Base-by-base conservation (phyloP, 2,113 vertebrate species). In the Austrofundulus limnaeus region DNA sequence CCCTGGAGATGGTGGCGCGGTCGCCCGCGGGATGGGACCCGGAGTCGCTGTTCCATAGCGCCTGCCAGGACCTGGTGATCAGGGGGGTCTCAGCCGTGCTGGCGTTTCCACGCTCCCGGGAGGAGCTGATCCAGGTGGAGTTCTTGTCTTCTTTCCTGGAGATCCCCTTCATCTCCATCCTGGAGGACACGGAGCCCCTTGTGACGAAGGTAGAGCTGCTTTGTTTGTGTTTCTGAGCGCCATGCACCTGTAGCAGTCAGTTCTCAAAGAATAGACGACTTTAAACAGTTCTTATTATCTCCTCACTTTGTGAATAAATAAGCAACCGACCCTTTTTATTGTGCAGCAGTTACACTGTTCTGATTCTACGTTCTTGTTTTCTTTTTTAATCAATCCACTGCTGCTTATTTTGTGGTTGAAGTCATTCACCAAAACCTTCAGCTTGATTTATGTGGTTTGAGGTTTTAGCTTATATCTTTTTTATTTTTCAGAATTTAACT, bases 71-170 rank as follows among this genome's bases (percentile, higher is more conserved):
- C 34, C 86, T 98, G 87, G 93, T 88, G 70, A 92, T 89, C 51
- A 92, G 93, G 11, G 95, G 94, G 45, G 94, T 95, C 76, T 92
- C 92, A 11, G 94, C 94, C 1, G 84, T 95, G 73, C 85, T 96
- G 42, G 95, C 95, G 7, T 95, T 98, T 82, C 94, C 96, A 10
- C 94, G 94, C 66, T 93, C 92, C 75, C 91, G 90, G 21, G 92
- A 94, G 43, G 94, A 96, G 89, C 90, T 97, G 68, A 91, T 95
- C 80, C 95, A 96, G 88, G 82, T 97, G 92, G 95, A 95, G 64
- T 96, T 98, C 88, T 89, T 98, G 77, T 94, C 95, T 17, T 89
- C 94, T 21, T 92, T 94, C 70, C 83, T 96, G 82, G 92, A 94
- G 88, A 92, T 95, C 77, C 96, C 96, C 1, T 94, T 97, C 88